These are phyloP conservation scores for Onychorhynchus coronatus DNA, from an alignment of 2,113 vertebrate genomes.

Conservation along the genomic window DNA sequence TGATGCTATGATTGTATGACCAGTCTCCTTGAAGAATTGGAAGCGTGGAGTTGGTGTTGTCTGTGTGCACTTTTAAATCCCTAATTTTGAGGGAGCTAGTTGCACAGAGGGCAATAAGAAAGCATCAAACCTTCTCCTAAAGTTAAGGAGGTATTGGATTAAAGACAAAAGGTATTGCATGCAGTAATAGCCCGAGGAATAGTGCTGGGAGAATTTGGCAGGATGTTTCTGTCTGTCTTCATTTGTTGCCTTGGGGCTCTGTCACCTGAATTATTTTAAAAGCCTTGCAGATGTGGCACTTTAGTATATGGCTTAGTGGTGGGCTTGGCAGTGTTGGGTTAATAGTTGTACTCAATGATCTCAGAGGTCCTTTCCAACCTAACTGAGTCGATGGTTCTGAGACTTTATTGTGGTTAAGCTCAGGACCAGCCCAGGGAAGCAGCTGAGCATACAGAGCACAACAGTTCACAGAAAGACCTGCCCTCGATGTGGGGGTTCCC, in stretches of 20 bases:
- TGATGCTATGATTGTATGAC: not conserved
- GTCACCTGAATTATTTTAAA: not conserved
- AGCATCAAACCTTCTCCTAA: not conserved
- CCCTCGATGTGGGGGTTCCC: not conserved
- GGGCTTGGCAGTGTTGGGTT: not conserved
- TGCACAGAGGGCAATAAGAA: not conserved
- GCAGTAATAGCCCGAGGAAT: accelerated
- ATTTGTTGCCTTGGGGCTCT: not conserved
- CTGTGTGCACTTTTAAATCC: not conserved
- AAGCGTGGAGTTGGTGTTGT: not conserved
- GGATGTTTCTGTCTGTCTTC: not conserved
- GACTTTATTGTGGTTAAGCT: not conserved
- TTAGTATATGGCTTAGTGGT: not conserved
- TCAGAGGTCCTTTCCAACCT: not conserved
- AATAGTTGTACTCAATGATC: not conserved
- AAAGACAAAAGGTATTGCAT: not conserved
- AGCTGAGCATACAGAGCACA: not conserved
- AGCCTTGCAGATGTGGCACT: not conserved
- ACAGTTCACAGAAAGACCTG: not conserved
- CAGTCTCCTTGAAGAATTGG: not conserved
- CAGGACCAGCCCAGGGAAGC: not conserved
- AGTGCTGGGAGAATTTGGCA: not conserved
- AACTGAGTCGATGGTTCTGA: not conserved
- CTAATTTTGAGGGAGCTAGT: not conserved
- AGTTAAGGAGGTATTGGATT: not conserved